Conservation (phyloP, 1,140 invertebrate genomes). For the Cherax quadricarinatus region DNA sequence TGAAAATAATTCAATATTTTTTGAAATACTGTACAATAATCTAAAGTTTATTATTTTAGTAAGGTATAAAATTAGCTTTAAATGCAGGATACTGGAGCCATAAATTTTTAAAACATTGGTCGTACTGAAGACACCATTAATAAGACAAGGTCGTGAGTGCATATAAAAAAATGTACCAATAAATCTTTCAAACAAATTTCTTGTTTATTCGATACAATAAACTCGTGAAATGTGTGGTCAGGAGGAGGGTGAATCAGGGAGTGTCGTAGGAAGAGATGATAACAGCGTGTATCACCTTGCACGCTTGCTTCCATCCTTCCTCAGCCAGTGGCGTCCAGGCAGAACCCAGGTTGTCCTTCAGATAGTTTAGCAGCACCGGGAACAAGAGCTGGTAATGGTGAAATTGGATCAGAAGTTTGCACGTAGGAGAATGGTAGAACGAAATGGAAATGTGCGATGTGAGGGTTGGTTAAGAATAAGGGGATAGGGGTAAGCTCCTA, state of each 20-base stretch:
- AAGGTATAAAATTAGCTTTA: not conserved
- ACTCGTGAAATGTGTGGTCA: not conserved
- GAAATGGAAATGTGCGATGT: not conserved
- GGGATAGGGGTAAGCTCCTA: too few species aligned
- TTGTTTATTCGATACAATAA: not conserved
- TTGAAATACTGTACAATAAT: too few species aligned
- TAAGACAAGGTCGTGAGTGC: not conserved
- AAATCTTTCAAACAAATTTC: not conserved
- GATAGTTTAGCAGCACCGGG: constrained; percentile 33
- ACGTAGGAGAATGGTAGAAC: not conserved
- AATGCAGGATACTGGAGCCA: not conserved
- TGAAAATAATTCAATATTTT: too few species aligned
- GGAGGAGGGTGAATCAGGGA: not conserved
- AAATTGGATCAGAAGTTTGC: not conserved
- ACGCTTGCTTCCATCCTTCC: constrained; percentile 42
- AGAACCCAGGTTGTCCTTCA: constrained; percentile 24
- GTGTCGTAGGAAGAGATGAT: constrained; percentile 22
- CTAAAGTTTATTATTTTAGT: too few species aligned
- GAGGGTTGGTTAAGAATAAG: too few species aligned
- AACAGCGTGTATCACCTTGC: constrained; percentile 39
- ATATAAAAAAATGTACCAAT: not conserved
- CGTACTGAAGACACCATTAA: not conserved
- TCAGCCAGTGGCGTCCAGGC: constrained; percentile 53
- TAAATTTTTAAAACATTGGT: not conserved
- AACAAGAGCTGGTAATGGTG: constrained; percentile 1